A percentile compares a stretch with the other conserved stretches of the same genome.
Conservation (phyloP, 2,888 invertebrate genomes). For the Pammene fasciana region DNA sequence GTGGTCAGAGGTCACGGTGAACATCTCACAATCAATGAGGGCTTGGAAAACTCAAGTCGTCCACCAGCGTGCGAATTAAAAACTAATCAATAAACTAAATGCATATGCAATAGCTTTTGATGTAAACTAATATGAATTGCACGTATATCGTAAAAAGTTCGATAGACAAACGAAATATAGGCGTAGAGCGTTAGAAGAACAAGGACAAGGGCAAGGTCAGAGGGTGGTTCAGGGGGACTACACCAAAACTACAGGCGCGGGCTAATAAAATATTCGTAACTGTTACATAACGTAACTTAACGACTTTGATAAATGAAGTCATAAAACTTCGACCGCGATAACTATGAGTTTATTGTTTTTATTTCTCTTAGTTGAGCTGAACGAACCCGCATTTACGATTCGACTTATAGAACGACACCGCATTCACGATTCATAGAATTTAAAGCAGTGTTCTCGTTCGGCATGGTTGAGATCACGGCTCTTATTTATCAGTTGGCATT, state of each 20-base stretch:
- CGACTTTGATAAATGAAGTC: conserved; percentile 39
- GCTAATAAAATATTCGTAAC: conserved; percentile 43
- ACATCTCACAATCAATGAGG: conserved; percentile 67
- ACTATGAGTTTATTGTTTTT: conserved; percentile 20
- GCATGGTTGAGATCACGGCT: conserved; percentile 38
- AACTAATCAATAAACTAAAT: conserved; percentile 19
- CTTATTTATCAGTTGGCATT: conserved; percentile 34
- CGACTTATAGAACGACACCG: neutral
- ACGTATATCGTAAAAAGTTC: conserved; percentile 1
- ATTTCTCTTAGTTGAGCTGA: neutral
- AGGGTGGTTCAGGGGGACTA: conserved; percentile 40
- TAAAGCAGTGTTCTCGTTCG: conserved; percentile 18
- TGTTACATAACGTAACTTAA: conserved; percentile 38
- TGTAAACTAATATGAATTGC: conserved; percentile 9
- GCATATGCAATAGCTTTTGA: conserved; percentile 12
- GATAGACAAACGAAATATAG: conserved; percentile 17
- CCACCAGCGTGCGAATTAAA: conserved; percentile 57
- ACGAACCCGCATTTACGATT: too few relatives aligned
- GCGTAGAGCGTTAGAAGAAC: conserved; percentile 43
- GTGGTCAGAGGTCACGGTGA: conserved; percentile 71
- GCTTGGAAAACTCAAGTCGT: conserved; percentile 61
- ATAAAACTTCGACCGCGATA: conserved; percentile 18
- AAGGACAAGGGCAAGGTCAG: conserved; percentile 48
- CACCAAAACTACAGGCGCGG: conserved; percentile 31
- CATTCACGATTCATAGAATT: conserved; percentile 29